Evolutionary conservation across 2,888 invertebrate species (phyloP), one percentile per base, ranked within the genome.

Genomic region (Rhorus exstirpatorius): DNA sequence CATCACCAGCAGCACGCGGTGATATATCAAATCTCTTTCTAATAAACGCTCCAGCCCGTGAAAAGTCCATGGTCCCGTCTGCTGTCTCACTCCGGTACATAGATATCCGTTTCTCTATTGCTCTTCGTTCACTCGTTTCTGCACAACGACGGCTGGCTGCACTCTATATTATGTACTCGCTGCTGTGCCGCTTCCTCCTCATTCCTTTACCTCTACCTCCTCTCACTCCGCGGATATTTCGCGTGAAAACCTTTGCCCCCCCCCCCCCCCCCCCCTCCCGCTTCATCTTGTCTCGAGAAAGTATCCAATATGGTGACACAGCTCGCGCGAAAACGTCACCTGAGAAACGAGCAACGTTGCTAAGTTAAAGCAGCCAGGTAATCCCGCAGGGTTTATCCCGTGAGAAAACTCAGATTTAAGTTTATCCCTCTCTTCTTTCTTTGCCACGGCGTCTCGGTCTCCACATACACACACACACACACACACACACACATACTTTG

Each of bases 11-110:
- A 72, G 72, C 77, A 55, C 55, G 71, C 55, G 76, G 79, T 87
- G 85, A 91, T 91, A 90, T 89, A 91, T 91, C 91, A 91, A 90
- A 90, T 91, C 87, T 89, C 87, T 89, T 88, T 90, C 88, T 90
- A 91, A 91, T 91, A 91, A 90, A 86, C 86, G 78, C 76, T 79
- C 79, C 55, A 14, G 60, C 67, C 51, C 63, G 83, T 76, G 74
- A 81, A 83, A 83, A 79, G 75, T 77, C 74, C 67, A 61, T 51
- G 53, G 53, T 60, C 68, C 41, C 44, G 49, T 67, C 46, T 72
- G 60, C 60, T 72, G 31, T 38, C 74, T 67, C 77, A 61, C 74
- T 74, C 38, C 26, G 68, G 61, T 75, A 53, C 75, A 65, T 63
- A 17, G 51, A 53, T 63, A 71, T 55, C 72, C 76, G 31, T 71